A percentile compares a stretch with the other conserved stretches of the same genome.
These are phyloP conservation scores for Pseudopipra pipra DNA, from an alignment of 2,113 vertebrate species.

Conservation along the genomic window DNA sequence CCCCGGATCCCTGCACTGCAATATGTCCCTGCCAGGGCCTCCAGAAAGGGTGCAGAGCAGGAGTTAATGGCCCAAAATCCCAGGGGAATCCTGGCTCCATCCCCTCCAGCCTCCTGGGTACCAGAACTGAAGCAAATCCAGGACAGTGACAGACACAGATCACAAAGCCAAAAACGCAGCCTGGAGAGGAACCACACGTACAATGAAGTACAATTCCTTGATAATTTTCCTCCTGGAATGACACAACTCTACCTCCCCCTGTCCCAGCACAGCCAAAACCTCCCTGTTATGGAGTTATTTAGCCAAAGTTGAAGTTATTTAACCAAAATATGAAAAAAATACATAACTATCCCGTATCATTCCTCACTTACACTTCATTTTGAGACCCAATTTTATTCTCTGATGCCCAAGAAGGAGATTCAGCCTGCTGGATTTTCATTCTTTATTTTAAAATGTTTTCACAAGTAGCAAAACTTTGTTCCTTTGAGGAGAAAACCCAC, in stretches of 20 bases:
- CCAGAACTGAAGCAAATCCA: neutral
- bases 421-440: neutral
- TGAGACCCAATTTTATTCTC: neutral
- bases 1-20: rapidly evolving
- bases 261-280: neutral
- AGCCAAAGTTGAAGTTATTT: neutral
- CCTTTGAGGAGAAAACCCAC: neutral
- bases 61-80: neutral
- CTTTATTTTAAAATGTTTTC: slow-evolving; percentile 34
- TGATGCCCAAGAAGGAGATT: neutral
- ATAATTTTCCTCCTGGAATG: neutral
- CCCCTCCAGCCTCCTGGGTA: neutral
- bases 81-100: neutral
- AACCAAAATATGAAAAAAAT: neutral
- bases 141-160: rapidly evolving
- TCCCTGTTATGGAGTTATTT: neutral
- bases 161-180: neutral
- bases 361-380: neutral
- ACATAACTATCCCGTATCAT: rapidly evolving
- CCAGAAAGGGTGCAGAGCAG: neutral
- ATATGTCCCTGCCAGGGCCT: neutral
- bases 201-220: neutral
- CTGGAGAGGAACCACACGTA: neutral
- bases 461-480: neutral
- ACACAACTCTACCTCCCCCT: neutral